phyloP scores from a whole-genome alignment of 2,113 vertebrate species.

The Shinisaurus crocodilurus region DNA sequence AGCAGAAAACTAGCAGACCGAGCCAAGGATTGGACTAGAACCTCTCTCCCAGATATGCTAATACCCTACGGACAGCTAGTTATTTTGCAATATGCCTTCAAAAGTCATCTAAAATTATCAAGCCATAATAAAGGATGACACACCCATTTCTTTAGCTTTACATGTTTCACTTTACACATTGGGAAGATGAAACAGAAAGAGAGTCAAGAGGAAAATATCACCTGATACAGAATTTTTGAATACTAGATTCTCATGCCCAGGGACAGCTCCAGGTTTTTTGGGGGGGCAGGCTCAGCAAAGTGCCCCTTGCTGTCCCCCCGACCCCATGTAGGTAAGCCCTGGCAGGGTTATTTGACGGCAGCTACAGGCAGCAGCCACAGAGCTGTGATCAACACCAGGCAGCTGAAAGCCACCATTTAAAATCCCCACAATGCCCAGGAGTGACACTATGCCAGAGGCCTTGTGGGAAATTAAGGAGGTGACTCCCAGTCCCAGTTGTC shows the following conservation, averaged over 20 bases:
- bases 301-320: too few relatives aligned
- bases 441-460: neutral
- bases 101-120: neutral
- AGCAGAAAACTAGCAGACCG: neutral
- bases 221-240: neutral
- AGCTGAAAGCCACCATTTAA: too few relatives aligned
- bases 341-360: too few relatives aligned
- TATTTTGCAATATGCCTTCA: fast-evolving
- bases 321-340: too few relatives aligned
- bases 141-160: neutral
- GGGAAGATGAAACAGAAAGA: fast-evolving
- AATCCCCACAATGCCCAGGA: too few relatives aligned
- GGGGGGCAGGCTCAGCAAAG: too few relatives aligned
- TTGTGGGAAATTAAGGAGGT: neutral
- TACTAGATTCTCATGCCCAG: neutral
- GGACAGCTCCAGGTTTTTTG: neutral
- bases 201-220: fast-evolving
- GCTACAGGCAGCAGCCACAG: too few relatives aligned
- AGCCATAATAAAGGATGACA: neutral
- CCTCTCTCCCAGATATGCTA: neutral
- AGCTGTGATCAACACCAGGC: too few relatives aligned
- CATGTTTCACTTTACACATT: neutral
- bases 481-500: neutral
- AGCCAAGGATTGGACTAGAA: neutral
- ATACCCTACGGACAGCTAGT: neutral